Evolutionary conservation across 2,888 invertebrate genomes (phyloP).

Genomic region (Coelinius sp.): DNA sequence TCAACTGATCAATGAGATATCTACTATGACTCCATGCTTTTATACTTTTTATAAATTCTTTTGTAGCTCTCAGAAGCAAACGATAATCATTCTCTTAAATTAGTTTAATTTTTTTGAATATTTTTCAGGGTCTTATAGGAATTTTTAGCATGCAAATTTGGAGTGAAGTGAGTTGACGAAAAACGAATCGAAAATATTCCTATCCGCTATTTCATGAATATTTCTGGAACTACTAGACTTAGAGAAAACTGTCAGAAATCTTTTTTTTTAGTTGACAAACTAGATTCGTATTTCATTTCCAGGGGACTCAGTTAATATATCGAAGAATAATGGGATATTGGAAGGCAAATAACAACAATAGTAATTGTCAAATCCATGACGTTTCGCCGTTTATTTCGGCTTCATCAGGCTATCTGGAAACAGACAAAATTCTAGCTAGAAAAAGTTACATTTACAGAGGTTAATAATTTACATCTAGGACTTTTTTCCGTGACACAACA

Average conservation of each 20-base stretch:
- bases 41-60: constrained; percentile 41
- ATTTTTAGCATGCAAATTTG: not conserved
- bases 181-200: not conserved
- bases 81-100: not conserved
- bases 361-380: not conserved
- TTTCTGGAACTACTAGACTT: too few species aligned
- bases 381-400: too few species aligned
- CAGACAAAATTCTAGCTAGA: too few species aligned
- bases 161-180: not conserved
- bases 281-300: too few species aligned
- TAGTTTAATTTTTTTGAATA: not conserved
- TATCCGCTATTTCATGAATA: too few species aligned
- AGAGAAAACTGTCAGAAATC: too few species aligned
- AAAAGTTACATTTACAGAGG: too few species aligned
- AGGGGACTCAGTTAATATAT: too few species aligned
- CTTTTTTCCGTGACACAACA: too few species aligned
- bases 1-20: constrained; percentile 43
- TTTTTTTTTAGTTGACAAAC: too few species aligned
- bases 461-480: too few species aligned
- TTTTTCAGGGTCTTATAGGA: not conserved
- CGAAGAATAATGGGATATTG: not conserved
- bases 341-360: constrained; percentile 8
- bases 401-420: too few species aligned
- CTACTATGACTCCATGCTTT: constrained; percentile 56
- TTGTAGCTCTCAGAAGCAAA: constrained; percentile 35